Conservation (phyloP, 2,113 vertebrate species). For the Carassius carassius region DNA sequence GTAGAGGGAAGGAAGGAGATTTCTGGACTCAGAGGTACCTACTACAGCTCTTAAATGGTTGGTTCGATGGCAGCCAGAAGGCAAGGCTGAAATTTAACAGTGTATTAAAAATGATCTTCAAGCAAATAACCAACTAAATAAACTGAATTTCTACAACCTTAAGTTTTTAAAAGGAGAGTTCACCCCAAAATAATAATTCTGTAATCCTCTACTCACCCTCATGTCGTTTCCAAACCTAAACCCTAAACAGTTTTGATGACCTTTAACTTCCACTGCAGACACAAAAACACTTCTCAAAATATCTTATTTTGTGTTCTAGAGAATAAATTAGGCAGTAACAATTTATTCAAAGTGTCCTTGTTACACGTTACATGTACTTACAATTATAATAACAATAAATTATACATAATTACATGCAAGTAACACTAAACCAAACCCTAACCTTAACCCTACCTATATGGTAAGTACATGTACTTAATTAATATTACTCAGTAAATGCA, state of each 20-base stretch:
- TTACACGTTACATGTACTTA: too few species aligned
- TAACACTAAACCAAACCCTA: too few species aligned
- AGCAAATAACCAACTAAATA: background rate
- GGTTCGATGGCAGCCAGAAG: background rate
- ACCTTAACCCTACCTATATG: too few species aligned
- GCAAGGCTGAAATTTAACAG: constrained; percentile 2
- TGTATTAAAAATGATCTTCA: background rate
- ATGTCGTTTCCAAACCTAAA: background rate
- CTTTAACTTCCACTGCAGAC: background rate
- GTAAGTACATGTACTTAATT: too few species aligned
- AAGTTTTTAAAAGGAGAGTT: background rate
- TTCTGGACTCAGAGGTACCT: constrained; percentile 69
- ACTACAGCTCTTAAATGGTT: background rate
- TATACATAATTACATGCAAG: too few species aligned
- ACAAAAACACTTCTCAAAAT: background rate
- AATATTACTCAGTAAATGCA: too few species aligned
- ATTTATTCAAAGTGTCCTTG: too few species aligned
- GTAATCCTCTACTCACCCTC: too few species aligned
- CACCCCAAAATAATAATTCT: background rate
- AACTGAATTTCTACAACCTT: background rate
- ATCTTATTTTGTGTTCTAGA: background rate
- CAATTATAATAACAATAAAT: too few species aligned
- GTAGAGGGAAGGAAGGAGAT: constrained; percentile 83
- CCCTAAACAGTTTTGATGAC: background rate
- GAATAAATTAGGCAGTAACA: background rate